phyloP scores from a whole-genome alignment of 2,888 invertebrate species.

The Timema podura region DNA sequence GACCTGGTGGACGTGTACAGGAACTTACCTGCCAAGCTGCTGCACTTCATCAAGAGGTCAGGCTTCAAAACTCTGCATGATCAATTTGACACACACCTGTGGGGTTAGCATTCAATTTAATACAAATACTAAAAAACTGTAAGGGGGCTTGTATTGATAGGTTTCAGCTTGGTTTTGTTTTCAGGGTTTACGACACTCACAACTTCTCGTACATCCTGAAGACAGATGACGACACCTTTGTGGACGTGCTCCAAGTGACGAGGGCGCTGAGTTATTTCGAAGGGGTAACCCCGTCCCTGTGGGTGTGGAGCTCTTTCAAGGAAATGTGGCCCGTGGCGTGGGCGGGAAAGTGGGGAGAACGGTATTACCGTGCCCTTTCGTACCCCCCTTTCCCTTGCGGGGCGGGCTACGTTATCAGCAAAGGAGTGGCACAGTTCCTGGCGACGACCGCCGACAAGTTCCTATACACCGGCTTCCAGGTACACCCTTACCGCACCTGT shows the following conservation, averaged over 20 bases:
- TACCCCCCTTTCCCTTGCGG: slow-evolving; percentile 39
- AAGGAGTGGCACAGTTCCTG: slow-evolving; percentile 28
- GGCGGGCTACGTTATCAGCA: slow-evolving; percentile 35
- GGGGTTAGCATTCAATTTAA: too few relatives aligned
- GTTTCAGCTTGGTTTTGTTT: slow-evolving; percentile 14
- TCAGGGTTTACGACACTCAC: slow-evolving; percentile 31
- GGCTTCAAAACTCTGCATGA: background rate
- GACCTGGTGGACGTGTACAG: slow-evolving; percentile 35
- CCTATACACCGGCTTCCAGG: slow-evolving; percentile 21
- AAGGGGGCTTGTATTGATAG: too few relatives aligned
- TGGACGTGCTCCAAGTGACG: slow-evolving; percentile 33
- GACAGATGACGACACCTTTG: slow-evolving; percentile 38
- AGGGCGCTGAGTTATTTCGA: slow-evolving; percentile 27
- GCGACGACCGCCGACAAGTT: slow-evolving; percentile 21
- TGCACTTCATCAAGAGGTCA: slow-evolving; percentile 34
- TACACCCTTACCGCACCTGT: background rate
- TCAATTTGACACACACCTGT: background rate
- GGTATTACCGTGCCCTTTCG: slow-evolving; percentile 27
- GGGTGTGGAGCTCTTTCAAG: slow-evolving; percentile 36
- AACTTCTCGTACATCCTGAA: slow-evolving; percentile 34
- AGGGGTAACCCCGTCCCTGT: background rate
- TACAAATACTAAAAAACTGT: background rate
- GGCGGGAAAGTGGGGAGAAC: slow-evolving; percentile 37
- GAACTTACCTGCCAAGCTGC: slow-evolving; percentile 34
- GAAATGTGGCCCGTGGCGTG: slow-evolving; percentile 34